Conservation (phyloP, 1,140 invertebrate genomes). For the Copidosoma floridanum region DNA sequence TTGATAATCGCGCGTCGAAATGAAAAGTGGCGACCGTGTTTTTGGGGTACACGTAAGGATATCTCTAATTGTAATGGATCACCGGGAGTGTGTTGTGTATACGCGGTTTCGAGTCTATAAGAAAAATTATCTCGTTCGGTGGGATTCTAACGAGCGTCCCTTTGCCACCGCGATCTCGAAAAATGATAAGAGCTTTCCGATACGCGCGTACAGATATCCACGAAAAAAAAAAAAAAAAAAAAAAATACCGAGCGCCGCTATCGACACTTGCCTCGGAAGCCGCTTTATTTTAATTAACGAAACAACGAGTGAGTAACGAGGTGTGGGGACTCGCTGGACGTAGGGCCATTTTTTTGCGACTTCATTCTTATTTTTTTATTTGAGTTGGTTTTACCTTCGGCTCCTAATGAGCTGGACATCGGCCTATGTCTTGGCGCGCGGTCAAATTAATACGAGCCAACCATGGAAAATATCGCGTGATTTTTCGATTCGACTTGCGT, state of each 20-base stretch:
- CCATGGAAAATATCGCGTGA: constrained; percentile 42
- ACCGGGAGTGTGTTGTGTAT: too few species aligned
- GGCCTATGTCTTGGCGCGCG: constrained; percentile 43
- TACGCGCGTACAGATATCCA: not conserved
- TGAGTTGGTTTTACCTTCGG: too few species aligned
- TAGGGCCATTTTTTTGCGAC: constrained; percentile 1
- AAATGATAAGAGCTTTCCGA: too few species aligned
- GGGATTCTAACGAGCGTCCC: too few species aligned
- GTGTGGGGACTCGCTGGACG: too few species aligned
- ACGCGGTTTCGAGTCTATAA: too few species aligned
- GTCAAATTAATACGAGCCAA: constrained; percentile 49
- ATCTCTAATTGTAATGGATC: not conserved
- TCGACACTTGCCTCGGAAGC: constrained; percentile 2
- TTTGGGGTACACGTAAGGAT: not conserved
- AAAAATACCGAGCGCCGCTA: not conserved
- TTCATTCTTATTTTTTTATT: constrained; percentile 33
- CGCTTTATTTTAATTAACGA: constrained; percentile 20
- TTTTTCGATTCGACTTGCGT: constrained; percentile 40
- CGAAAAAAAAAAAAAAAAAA: too few species aligned
- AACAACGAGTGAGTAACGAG: not conserved
- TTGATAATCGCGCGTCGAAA: too few species aligned
- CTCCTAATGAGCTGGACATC: constrained; percentile 47
- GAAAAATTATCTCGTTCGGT: too few species aligned
- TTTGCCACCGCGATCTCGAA: too few species aligned
- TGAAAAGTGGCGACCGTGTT: too few species aligned